Conservation (phyloP, 2,797 vertebrate species). For the Coluber constrictor region DNA sequence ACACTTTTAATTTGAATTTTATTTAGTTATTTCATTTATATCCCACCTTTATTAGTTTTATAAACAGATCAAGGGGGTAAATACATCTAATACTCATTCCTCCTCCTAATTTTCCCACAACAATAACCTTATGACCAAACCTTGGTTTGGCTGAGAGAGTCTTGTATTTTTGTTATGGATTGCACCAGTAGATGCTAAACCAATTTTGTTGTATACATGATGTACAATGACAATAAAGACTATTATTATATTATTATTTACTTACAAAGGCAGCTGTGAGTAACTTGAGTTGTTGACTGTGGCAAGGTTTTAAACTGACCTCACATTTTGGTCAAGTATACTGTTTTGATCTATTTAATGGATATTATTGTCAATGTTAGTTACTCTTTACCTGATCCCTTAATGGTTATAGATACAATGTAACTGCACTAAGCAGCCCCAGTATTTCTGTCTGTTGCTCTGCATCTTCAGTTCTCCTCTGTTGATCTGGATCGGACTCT, state of each 20-base stretch:
- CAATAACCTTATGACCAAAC: neutral
- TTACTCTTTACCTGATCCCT: neutral
- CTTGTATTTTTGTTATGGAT: too few species aligned
- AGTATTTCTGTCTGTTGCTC: neutral
- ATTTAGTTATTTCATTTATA: neutral
- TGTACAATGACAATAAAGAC: too few species aligned
- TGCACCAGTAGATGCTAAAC: too few species aligned
- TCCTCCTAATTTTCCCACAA: neutral
- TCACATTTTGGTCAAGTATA: neutral
- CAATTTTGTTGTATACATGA: too few species aligned
- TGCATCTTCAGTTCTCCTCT: slow-evolving; percentile 69
- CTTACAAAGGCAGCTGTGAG: neutral
- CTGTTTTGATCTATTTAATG: neutral
- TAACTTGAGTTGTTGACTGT: neutral
- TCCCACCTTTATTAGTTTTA: neutral
- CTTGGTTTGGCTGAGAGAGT: neutral
- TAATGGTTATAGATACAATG: neutral
- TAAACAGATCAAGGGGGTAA: neutral
- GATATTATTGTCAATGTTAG: neutral
- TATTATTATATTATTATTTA: neutral
- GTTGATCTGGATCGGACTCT: slow-evolving; percentile 73
- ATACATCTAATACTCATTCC: neutral
- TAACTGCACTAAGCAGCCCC: neutral
- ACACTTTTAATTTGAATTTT: neutral
- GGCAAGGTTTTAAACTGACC: neutral